These are phyloP conservation scores for Stegodyphus mimosarum DNA, from an alignment of 1,140 invertebrate genomes.

Conservation along the genomic window DNA sequence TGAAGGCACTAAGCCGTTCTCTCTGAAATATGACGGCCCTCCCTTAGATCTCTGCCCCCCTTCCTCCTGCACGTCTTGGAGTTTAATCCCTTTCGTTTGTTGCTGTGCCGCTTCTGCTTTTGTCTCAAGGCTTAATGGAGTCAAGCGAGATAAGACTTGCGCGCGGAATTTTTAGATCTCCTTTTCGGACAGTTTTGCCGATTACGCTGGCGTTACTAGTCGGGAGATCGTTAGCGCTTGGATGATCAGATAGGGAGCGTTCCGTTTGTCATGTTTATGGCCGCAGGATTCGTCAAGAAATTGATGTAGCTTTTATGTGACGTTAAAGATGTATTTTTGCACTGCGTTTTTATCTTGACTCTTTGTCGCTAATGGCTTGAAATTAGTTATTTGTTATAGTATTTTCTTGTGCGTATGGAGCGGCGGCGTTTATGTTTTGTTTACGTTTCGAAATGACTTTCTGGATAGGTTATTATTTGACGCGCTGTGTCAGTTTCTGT, in stretches of 20 bases:
- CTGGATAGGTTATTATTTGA: too few species aligned
- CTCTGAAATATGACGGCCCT: constrained; percentile 34
- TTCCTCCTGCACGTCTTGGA: constrained; percentile 24
- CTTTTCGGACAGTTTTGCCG: neutral
- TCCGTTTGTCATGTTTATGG: constrained; percentile 41
- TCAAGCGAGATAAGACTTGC: constrained; percentile 14
- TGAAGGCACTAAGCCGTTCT: constrained; percentile 39
- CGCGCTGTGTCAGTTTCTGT: too few species aligned
- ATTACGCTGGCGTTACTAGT: too few species aligned
- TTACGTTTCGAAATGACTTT: too few species aligned
- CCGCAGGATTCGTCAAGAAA: neutral
- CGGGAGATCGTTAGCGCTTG: too few species aligned
- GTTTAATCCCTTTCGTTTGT: constrained; percentile 53
- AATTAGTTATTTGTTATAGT: too few species aligned
- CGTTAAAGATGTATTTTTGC: too few species aligned
- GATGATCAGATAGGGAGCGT: neutral
- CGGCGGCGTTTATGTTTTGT: too few species aligned
- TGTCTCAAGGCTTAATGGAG: constrained; percentile 6
- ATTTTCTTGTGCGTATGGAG: too few species aligned
- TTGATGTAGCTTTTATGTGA: neutral
- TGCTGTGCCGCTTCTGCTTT: neutral
- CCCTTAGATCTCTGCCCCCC: neutral
- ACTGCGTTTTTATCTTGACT: too few species aligned
- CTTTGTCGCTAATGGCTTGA: too few species aligned
- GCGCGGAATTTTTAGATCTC: neutral